Percentiles rank a stretch among this genome's conserved stretches.
Conservation (phyloP, 2,888 invertebrate genomes). For the Dynastes tityus region DNA sequence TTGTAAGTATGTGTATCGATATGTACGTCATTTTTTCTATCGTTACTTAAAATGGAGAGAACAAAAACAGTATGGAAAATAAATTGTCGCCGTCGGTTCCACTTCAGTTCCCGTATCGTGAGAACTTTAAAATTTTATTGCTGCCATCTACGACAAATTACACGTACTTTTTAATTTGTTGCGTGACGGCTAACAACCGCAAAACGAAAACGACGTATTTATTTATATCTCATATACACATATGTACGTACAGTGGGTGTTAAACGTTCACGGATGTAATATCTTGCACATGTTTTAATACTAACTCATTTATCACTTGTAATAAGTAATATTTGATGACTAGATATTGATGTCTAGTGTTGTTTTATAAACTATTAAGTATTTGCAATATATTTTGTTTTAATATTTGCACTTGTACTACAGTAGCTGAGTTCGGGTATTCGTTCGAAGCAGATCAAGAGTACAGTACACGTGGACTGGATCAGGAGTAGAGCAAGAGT, state of each 20-base stretch:
- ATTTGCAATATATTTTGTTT: too few relatives aligned
- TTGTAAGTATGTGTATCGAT: not conserved
- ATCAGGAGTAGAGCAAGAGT: too few relatives aligned
- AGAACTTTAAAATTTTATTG: slow-evolving; percentile 34
- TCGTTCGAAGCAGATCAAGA: too few relatives aligned
- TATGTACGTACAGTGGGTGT: not conserved
- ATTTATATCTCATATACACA: not conserved
- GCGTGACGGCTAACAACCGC: slow-evolving; percentile 30
- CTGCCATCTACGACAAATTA: slow-evolving; percentile 41
- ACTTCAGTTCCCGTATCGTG: slow-evolving; percentile 31
- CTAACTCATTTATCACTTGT: too few relatives aligned
- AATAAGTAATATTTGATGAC: too few relatives aligned
- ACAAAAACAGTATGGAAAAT: slow-evolving; percentile 14
- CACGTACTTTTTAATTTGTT: slow-evolving; percentile 32
- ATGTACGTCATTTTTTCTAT: not conserved
- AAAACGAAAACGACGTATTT: slow-evolving; percentile 13
- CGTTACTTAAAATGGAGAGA: not conserved
- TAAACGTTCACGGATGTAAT: not conserved
- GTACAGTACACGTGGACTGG: too few relatives aligned
- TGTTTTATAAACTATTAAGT: too few relatives aligned
- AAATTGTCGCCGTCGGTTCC: slow-evolving; percentile 34
- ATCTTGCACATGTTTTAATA: not conserved
- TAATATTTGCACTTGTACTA: too few relatives aligned
- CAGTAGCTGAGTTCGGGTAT: too few relatives aligned
- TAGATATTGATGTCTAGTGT: too few relatives aligned